A percentile compares a stretch with the other conserved stretches of the same genome.
phyloP scores from a whole-genome alignment of 2,888 invertebrate species.

The Nomada ferruginata region DNA sequence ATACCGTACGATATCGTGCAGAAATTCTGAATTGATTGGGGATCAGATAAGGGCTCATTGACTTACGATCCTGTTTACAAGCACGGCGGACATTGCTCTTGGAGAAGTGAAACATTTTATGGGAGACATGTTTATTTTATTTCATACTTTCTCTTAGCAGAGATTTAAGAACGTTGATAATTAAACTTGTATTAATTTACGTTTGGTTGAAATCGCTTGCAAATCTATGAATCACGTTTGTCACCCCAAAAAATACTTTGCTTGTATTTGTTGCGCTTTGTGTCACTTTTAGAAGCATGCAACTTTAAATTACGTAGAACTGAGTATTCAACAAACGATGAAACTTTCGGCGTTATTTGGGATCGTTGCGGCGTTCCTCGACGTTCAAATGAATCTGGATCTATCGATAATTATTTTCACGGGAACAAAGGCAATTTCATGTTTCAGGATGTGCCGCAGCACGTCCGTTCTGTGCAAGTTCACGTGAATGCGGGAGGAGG shows the following conservation, averaged over 20 bases:
- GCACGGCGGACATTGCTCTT: not conserved
- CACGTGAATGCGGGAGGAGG: conserved; percentile 8
- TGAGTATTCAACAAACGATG: not conserved
- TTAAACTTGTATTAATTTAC: too few species aligned
- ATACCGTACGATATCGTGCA: not conserved
- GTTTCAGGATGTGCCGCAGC: conserved; percentile 47
- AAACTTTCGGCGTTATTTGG: conserved; percentile 59
- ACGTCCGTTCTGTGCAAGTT: conserved; percentile 47
- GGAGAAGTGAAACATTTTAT: not conserved
- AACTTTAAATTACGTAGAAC: not conserved
- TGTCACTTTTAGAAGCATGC: too few species aligned
- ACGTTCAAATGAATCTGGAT: conserved; percentile 12
- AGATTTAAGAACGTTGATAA: too few species aligned
- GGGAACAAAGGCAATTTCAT: conserved; percentile 62
- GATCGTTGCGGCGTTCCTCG: conserved; percentile 45
- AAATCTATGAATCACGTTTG: too few species aligned
- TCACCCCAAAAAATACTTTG: too few species aligned
- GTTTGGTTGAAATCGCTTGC: too few species aligned
- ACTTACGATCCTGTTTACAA: too few species aligned
- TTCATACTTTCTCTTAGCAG: too few species aligned
- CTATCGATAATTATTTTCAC: conserved; percentile 59
- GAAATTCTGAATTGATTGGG: not conserved
- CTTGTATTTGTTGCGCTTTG: too few species aligned
- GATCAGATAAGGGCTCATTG: too few species aligned
- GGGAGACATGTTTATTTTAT: too few species aligned